Evolutionary conservation across 2,113 vertebrate genomes (phyloP), one percentile per base, ranked within the genome.

Genomic region (Salvelinus sp.): DNA sequence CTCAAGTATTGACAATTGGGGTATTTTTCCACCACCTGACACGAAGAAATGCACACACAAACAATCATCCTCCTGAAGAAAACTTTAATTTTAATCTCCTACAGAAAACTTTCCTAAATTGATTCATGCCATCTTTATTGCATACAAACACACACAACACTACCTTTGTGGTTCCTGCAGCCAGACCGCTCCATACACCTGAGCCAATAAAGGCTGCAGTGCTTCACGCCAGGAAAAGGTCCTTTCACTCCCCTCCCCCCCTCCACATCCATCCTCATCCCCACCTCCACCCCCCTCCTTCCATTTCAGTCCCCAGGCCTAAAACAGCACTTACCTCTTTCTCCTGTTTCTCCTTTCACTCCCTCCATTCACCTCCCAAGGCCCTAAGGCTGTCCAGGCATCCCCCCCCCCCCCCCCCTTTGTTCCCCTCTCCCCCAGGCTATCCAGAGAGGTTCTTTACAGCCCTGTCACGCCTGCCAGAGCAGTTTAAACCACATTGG

Each of bases 401-500:
- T 86, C 0, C 75, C 1, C 75, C 73, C 44, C 84, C 47, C 58
- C 73, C 77, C 13, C 18, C 25, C 78, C 79, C 33, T 30, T 23
- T 4, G 20, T 3, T 50, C 66, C 63, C 74, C 16, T 76, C 54
- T 63, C 77, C 76, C 79, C 75, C 70, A 76, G 77, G 87, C 89
- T 87, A 80, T 81, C 73, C 47, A 83, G 84, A 88, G 83, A 88
- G 81, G 83, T 88, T 90, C 87, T 89, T 91, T 88, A 90, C 85
- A 85, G 82, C 83, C 85, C 82, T 44, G 88, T 90, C 90, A 90
- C 89, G 88, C 87, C 86, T 84, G 87, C 89, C 89, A 91, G 86
- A 81, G 89, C 80, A 78, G 90, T 92, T 92, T 91, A 94, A 90
- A 85, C 84, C 90, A 92, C 93, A 94, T 93, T 94, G 93, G 92